Evolutionary conservation across 37 sponge, comb jelly and placozoan species (phyloP), one percentile per base, ranked within the genome.

Genomic region (Crambe crambe): DNA sequence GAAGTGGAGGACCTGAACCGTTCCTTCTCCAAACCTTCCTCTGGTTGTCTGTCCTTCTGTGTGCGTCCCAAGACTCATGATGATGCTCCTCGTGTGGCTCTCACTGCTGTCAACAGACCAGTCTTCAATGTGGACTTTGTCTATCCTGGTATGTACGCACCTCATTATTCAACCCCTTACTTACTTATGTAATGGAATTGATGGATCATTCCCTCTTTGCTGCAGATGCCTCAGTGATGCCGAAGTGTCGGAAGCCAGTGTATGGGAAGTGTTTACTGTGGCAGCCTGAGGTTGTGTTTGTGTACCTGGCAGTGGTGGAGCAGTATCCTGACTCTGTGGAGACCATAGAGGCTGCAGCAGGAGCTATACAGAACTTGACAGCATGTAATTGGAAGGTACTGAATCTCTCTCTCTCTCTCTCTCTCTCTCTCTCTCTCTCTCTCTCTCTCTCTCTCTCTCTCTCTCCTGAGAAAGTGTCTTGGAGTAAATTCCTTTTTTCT

Each of bases 301-400:
- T 74, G 34, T 98, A 98, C 72, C 61, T 98, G 41, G 81, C 85
- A 10, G 64, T 95, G 63, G 64, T 93, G 10, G 75, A 85, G 39
- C 91, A 90, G 42, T 90, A 84, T 32, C 74, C 86, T 4, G 93
- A 84, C 34, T 74, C 67, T 21, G 73, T 86, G 0, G 96, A 94
- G 64, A 81, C 96, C 3, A 56, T 95, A 80, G 96, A 98, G 76
- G 96, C 94, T 71, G 92, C 96, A 21, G 91, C 89, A 37, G 98
- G 98, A 0, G 94, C 98, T 10, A 70, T 98, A 2, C 98, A 95
- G 72, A 98, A 95, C 76, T 81, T 98, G 5, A 98, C 95, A 31
- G 98, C 98, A 1, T 94, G 94, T 64, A 51, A 57, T 32, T 98
- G 98, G 96, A 95, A 95, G 90, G 94, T 89, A 26, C n/a, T n/a